Percentiles rank a stretch among this genome's conserved stretches.
phyloP scores from a whole-genome alignment of 2,888 invertebrate genomes.

The Chironomus tentans region DNA sequence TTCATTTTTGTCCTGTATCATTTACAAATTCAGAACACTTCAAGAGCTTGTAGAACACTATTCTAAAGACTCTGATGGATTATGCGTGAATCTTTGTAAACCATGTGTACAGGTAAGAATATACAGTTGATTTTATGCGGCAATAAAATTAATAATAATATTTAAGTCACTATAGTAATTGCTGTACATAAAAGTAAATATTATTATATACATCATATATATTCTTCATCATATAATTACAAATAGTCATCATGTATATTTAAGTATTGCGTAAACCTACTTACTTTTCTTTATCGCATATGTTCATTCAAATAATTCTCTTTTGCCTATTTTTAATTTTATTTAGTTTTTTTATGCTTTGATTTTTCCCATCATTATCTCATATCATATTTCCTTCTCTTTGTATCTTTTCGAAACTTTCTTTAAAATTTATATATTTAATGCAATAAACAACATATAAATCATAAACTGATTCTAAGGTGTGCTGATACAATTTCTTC shows the following conservation, averaged over 20 bases:
- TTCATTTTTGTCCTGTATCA: not conserved
- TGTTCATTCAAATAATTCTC: not conserved
- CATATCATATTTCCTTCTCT: not conserved
- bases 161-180: constrained; percentile 25
- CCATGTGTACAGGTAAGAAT: constrained; percentile 78
- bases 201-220: constrained; percentile 7
- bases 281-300: not conserved
- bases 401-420: not conserved
- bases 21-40: constrained; percentile 57
- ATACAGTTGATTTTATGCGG: no score
- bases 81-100: constrained; percentile 94
- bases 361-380: not conserved
- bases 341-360: not conserved
- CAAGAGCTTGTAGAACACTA: constrained; percentile 98
- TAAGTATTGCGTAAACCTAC: not conserved
- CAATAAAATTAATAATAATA: constrained; percentile 28
- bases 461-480: no score
- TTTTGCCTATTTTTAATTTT: not conserved
- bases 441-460: no score
- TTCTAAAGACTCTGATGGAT: constrained; percentile 93
- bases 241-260: not conserved
- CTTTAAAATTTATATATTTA: not conserved
- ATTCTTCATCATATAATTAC: constrained; percentile 3
- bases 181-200: constrained; percentile 27
- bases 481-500: no score